Base-by-base conservation (phyloP, 2,888 invertebrate species). In the Allygus modestus region DNA sequence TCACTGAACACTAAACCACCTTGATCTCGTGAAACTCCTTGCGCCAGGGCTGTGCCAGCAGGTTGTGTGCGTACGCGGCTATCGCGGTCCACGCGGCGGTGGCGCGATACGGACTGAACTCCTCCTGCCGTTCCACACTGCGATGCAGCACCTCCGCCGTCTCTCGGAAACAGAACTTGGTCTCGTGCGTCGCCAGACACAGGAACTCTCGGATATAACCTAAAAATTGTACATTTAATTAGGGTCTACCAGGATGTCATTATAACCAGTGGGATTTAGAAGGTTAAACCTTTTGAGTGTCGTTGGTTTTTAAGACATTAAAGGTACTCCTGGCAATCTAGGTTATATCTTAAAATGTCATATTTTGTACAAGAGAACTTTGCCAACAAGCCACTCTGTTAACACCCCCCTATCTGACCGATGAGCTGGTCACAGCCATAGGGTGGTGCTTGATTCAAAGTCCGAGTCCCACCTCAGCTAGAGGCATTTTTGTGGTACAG, bases 31-130 rank as follows among this genome's bases (percentile, higher is more conserved):
- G 93, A 90, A 96, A 98, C 90, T 98, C 97, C 90, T 95, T 95
- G 87, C 97, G 92, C 97, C 97, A 98, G 4, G 97, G 97, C 89
- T 97, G 97, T 17, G 95, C 94, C 82, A 97, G 92, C 85, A 98
- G 91, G 91, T 97, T 97, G 84, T 94, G 95, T 0, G 97, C 97
- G 90, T 97, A 97, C 87, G 95, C 92, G 85, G 96, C 97, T 87
- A 97, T 92, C 43, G 96, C 95, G 88, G 96, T 95, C 93, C 97
- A 97, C 17, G 97, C 97, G 73, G 94, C 92, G 37, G 95, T 94
- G 20, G 96, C 96, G 87, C 95, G 93, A 88, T 95, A 95, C 26
- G 95, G 96, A 89, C 95, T 97, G 89, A 96, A 97, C 88, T 95
- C 94, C 7, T 93, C 91, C 88, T 94, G 91, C 81, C 93, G 93